Evolutionary conservation across 2,113 vertebrate genomes (phyloP), one percentile per base, ranked within the genome.

Genomic region (Acinonyx jubatus): DNA sequence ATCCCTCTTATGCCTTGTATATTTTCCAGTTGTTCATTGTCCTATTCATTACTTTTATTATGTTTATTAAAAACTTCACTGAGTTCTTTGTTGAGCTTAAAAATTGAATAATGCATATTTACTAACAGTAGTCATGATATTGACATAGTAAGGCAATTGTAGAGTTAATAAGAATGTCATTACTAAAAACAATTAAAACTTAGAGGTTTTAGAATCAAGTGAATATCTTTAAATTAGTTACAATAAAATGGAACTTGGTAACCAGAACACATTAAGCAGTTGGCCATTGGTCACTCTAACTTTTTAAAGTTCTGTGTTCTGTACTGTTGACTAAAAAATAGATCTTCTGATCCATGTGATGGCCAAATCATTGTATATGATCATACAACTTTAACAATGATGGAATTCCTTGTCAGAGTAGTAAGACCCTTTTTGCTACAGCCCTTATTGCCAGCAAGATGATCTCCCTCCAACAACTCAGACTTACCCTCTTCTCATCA

Each of bases 11-110:
- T 96, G 7, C 31, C 18, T 84, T 88, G 65, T 83, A 80, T 68
- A 25, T 15, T 69, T 95, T 92, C 68, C 41, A 48, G 80, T 95
- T 79, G 80, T 89, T 96, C 50, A 74, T 71, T 91, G n/a, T 73
- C 7, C 3, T 33, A 91, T 38, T 83, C 36, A 61, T 65, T 95
- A 38, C 16, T 96, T 94, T 97, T 68, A 66, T 82, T 81, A 2
- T 80, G 8, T 93, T n/a, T 88, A 16, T 92, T 86, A 69, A 95
- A 91, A 91, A 63, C 11, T 76, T 6, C 45, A 69, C 29, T 45
- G 23, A 94, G 19, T 68, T 95, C 33, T 93, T 93, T 89, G 16
- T 76, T 86, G 78, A 57, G 82, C 4, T 95, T 25, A 71, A 85
- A 92, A 33, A 48, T 23, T 89, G 25, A 82, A 78, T 86, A 91